phyloP scores from a whole-genome alignment of 2,888 invertebrate species.

The Crocallis elinguaria region DNA sequence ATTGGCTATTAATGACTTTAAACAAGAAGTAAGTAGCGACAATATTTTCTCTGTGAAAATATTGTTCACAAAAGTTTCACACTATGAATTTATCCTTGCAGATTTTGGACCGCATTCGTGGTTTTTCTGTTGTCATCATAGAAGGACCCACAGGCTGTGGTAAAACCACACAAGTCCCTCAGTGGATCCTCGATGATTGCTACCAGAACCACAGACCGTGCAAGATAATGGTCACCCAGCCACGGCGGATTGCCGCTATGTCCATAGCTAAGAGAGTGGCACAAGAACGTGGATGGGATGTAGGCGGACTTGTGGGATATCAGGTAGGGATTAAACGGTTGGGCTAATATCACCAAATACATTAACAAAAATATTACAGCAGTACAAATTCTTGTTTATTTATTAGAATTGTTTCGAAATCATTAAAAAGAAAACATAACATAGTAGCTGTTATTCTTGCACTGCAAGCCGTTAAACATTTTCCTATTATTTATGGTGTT shows the following conservation, averaged over 20 bases:
- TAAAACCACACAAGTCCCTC: slow-evolving; percentile 95
- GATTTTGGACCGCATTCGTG: slow-evolving; percentile 88
- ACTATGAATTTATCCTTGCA: slow-evolving; percentile 58
- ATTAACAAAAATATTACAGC: too few species aligned
- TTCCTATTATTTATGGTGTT: too few species aligned
- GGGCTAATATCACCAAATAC: too few species aligned
- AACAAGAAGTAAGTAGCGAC: slow-evolving; percentile 57
- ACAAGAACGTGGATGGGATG: slow-evolving; percentile 91
- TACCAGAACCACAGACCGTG: slow-evolving; percentile 87
- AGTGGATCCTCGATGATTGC: slow-evolving; percentile 94
- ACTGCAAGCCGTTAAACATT: too few species aligned
- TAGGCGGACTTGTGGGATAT: slow-evolving; percentile 94
- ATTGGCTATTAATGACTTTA: slow-evolving; percentile 69
- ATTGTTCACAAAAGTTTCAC: too few species aligned
- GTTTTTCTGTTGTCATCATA: slow-evolving; percentile 91
- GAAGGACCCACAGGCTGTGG: slow-evolving; percentile 98
- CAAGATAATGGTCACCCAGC: slow-evolving; percentile 97
- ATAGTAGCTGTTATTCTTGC: too few species aligned
- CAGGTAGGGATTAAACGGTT: slow-evolving; percentile 87
- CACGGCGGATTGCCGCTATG: slow-evolving; percentile 96
- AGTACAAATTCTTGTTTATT: too few species aligned
- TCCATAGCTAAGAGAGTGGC: slow-evolving; percentile 94
- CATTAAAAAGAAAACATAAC: too few species aligned
- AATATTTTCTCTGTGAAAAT: too few species aligned
- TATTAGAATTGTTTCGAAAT: too few species aligned